Evolutionary conservation across 2,797 vertebrate species (phyloP), one percentile per base, ranked within the genome.

Genomic region (Crossoptilon crossoptilon): DNA sequence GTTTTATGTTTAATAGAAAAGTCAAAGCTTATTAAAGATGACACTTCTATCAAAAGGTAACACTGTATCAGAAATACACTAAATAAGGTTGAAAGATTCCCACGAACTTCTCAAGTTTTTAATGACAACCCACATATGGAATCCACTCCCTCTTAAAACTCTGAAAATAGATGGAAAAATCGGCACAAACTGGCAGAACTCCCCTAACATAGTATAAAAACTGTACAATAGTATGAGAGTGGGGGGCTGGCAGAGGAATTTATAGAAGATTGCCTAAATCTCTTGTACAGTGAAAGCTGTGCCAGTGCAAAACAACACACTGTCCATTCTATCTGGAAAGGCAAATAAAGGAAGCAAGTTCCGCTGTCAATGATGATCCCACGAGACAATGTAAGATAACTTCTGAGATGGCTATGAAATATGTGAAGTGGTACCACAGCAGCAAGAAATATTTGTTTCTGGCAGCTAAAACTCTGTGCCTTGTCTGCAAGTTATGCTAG

Each of bases 71-170:
- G 63, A 92, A 85, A 63, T 17, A 46, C 6, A 69, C 11, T 37
- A 68, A 83, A 91, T 33, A 23, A 58, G 14, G 31, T 68, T 74
- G 84, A 84, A 94, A 85, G 39, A 75, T 27, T 72, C 35, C 35
- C 22, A 80, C 68, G 48, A 84, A 74, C 4, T 58, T 64, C 37
- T 55, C 4, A n/a, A 64, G 37, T 18, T 78, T 60, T 37, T 84
- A 66, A 83, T 56, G 75, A 63, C 69, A 93, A 48, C 14, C 35
- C 67, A 48, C 11, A 41, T 24, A 60, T 56, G 7, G 83, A 78
- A 85, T 56, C 35, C 39, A 66, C 26, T 11, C 35, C 29, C 31
- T 41, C 27, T 24, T 22, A 48, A 6, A 80, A 56, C 56, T 72
- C 43, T 56, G 21, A 81, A 87, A 55, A 84, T 1, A 83, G 26